Evolutionary conservation across 2,797 vertebrate genomes (phyloP), one percentile per base, ranked within the genome.

Genomic region (Ptychobarbus kaznakovi): DNA sequence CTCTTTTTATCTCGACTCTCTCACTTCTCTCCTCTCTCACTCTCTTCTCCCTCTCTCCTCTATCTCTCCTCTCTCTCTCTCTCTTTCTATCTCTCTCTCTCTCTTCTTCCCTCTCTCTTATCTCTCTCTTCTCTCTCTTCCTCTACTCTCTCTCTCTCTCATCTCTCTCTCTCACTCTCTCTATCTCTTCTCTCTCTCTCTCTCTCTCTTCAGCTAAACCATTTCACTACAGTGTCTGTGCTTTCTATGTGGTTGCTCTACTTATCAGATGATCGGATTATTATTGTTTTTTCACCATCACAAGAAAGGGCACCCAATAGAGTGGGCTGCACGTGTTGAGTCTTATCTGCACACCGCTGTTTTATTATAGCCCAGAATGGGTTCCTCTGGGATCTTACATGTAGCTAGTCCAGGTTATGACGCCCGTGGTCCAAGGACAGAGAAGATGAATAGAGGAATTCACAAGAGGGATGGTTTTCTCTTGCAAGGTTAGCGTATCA

Each of bases 361-460:
- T 77, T 68, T 84, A 56, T 77, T 84, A 32, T 78, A 84, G 63
- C 46, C 35, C 35, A 68, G 28, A 82, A 58, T 32, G 51, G 44
- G 28, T 35, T 76, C 51, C 46, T 18, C 35, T 16, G 85, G 72
- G 85, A 69, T 9, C 6, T 69, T n/a, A 22, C 78, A 68, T 68
- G 16, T 49, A 56, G 16, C 61, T 72, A 38, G 83, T 88, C 53
- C 56, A 20, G 56, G 84, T 40, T 82, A 76, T 73, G 75, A 87
- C 1, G 63, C 61, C 35, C 32, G 22, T 1, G 51, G 46, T 51
- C 91, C 85, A 88, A 90, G 89, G 89, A 90, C 76, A 32, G 32
- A 35, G 70, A 80, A 91, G 82, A 90, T 86, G 79, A 91, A 89
- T 86, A 78, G 83, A 78, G 69, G 79, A n/a, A 85, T 79, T 87